Conservation (phyloP, 2,797 vertebrate species). For the Gallinago stenura region DNA sequence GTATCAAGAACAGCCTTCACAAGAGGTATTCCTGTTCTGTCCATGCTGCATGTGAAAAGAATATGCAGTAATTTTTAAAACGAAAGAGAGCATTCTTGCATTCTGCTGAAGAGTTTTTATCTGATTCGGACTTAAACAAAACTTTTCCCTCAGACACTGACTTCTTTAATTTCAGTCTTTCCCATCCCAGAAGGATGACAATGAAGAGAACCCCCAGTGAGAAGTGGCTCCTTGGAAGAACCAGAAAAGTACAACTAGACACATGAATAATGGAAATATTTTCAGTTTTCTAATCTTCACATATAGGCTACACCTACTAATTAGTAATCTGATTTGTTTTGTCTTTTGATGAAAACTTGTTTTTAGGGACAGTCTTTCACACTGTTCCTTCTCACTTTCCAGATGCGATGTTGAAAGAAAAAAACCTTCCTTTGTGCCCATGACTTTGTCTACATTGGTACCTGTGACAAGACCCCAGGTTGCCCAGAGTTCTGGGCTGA, state of each 20-base stretch:
- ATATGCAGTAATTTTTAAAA: neutral
- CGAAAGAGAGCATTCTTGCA: neutral
- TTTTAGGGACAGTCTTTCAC: neutral
- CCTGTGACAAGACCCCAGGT: neutral
- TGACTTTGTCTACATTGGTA: neutral
- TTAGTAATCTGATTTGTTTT: neutral
- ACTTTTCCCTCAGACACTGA: neutral
- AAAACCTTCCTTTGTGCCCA: neutral
- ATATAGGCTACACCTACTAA: neutral
- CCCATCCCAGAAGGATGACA: neutral
- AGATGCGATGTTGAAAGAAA: neutral
- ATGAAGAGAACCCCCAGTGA: neutral
- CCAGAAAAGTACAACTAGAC: neutral
- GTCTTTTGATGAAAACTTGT: neutral
- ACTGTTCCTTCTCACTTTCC: neutral
- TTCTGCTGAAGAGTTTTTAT: neutral
- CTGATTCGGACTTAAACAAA: neutral
- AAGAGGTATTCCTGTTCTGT: neutral
- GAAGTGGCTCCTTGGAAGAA: neutral
- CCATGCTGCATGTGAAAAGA: neutral
- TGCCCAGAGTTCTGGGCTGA: neutral
- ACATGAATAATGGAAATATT: neutral
- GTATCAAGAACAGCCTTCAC: neutral
- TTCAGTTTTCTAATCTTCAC: neutral
- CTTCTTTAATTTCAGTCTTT: neutral